A percentile compares a stretch with the other conserved stretches of the same genome.
Evolutionary conservation across 1,140 invertebrate genomes (phyloP).

Genomic region (Lerema accius): DNA sequence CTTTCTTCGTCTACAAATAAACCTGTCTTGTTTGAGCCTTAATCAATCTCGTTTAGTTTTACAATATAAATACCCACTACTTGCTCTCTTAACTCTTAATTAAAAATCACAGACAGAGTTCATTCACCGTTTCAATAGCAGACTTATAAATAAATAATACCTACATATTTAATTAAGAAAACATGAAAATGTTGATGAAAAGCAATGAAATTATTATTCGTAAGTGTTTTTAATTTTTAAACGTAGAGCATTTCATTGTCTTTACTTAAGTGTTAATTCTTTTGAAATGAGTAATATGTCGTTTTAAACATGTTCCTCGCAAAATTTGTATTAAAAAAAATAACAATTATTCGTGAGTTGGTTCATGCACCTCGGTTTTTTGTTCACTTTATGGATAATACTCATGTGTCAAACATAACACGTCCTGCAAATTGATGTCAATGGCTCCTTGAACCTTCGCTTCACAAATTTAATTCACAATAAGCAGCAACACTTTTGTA

Average conservation of each 20-base stretch:
- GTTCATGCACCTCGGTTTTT: constrained; percentile 3
- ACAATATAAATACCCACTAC: not conserved
- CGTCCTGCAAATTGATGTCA: constrained; percentile 64
- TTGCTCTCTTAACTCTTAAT: not conserved
- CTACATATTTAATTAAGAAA: no score
- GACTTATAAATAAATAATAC: not conserved
- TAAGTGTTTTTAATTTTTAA: no score
- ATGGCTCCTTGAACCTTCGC: constrained; percentile 60
- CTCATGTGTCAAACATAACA: constrained; percentile 54
- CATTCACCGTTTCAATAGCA: not conserved
- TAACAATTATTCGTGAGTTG: not conserved
- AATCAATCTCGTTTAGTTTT: not conserved
- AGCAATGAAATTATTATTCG: no score
- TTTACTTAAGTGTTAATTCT: no score
- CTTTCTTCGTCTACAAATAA: no score
- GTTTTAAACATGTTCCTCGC: no score
- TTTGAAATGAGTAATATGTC: no score
- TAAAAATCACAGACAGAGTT: not conserved
- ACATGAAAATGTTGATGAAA: not conserved
- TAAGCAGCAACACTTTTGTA: constrained; percentile 71
- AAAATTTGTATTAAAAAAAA: no score
- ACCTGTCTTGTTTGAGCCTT: not conserved
- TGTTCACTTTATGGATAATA: constrained; percentile 32
- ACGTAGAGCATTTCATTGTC: no score
- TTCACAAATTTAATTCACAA: constrained; percentile 70